Base-by-base conservation (phyloP, 2,797 vertebrate species). In the Melanotaenia maccullochi region DNA sequence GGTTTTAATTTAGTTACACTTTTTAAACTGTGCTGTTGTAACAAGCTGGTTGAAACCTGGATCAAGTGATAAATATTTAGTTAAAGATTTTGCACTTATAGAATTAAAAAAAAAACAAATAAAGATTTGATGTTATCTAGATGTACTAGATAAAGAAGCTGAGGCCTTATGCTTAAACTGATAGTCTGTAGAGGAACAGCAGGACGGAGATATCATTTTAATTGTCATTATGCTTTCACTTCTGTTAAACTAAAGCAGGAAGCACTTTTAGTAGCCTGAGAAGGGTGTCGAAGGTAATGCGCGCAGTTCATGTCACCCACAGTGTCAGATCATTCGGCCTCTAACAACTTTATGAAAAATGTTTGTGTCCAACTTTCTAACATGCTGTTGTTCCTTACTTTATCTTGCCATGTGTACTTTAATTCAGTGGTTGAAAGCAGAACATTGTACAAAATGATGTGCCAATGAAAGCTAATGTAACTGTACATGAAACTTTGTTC, bases 391-490 rank as follows among this genome's bases (percentile, higher is more conserved):
- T 79, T 76, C 51, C 13, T 73, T 52, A 74, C 74, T 63, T 83
- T 60, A 76, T 81, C 28, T 83, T 75, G 86, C 90, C 85, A 90
- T 86, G 60, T 86, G 68, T 81, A 85, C 83, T 85, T 82, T 65
- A 83, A 85, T 77, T 83, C 70, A 85, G 69, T 75, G 58, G 71
- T 65, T 83, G 63, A 49, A 85, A 82, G 72, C 75, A 76, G 75
- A 90, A 71, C n/a, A 9, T 57, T 85, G 74, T 77, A 76, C 79
- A 84, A 82, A 30, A 78, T 67, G 54, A 73, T 75, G 92, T 94
- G 93, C 93, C 93, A 94, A 92, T 83, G 76, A 79, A 82, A 85
- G 68, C 56, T 65, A 81, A 76, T 76, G 33, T 65, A 71, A 47
- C 60, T 16, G 52, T 78, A 79, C 60, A 73, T 69, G 33, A 42